phyloP scores from a whole-genome alignment of 2,797 vertebrate genomes.

The Sebastes glaucus region DNA sequence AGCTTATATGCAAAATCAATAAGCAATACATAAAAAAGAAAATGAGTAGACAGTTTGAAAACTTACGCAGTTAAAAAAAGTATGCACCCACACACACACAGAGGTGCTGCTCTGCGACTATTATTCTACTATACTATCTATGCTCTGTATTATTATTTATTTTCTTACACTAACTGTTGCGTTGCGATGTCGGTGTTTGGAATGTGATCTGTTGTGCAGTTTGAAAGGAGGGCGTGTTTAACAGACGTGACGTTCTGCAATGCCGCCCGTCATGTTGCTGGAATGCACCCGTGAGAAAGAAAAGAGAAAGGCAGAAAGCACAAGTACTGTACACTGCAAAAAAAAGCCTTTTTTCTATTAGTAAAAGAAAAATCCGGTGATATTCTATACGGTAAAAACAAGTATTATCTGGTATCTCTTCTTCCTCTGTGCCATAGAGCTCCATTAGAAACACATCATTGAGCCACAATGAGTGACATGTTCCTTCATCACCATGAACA shows the following conservation, averaged over 20 bases:
- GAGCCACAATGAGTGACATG: neutral
- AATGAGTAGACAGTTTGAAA: neutral
- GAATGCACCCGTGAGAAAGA: constrained; percentile 9
- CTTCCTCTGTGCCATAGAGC: neutral
- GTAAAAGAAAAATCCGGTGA: neutral
- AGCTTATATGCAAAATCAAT: neutral
- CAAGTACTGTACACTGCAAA: neutral
- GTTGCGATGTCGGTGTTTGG: constrained; percentile 1
- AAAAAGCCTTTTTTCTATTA: neutral
- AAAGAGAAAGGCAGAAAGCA: neutral
- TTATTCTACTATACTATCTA: no score
- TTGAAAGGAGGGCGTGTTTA: constrained; percentile 42
- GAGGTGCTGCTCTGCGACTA: neutral
- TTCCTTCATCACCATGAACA: neutral
- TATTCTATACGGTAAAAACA: neutral
- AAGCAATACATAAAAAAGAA: neutral
- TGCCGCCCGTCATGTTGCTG: constrained; percentile 6
- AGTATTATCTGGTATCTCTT: neutral
- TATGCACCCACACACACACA: neutral
- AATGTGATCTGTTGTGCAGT: constrained; percentile 34
- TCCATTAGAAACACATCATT: no score
- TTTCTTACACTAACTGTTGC: neutral
- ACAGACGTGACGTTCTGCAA: neutral
- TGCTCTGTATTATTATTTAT: neutral
- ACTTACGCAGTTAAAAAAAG: neutral